Conservation (phyloP, 2,113 vertebrate species). For the Galemys pyrenaicus region DNA sequence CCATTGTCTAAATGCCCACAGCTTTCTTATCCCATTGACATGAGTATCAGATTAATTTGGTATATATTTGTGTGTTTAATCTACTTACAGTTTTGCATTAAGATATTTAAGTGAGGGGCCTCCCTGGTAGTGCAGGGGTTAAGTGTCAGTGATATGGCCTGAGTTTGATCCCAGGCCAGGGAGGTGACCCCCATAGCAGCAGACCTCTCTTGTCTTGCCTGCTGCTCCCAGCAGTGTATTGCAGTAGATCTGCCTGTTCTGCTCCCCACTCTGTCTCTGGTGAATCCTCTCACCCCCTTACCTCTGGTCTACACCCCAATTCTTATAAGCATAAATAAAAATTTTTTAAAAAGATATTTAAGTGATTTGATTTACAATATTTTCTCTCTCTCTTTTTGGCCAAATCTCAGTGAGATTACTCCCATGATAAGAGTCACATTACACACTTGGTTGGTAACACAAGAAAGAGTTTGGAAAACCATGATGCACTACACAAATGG, state of each 20-base stretch:
- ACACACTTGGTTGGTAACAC: background rate
- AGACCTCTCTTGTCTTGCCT: no score
- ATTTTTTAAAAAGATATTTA: background rate
- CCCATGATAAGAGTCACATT: background rate
- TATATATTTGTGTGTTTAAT: background rate
- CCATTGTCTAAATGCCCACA: background rate
- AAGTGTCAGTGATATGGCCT: no score
- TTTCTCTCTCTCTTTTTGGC: constrained; percentile 13
- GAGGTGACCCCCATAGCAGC: no score
- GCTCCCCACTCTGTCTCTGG: no score
- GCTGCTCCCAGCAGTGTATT: no score
- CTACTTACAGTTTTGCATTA: constrained; percentile 2
- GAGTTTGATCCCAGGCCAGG: no score
- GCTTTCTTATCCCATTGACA: background rate
- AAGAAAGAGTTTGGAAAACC: background rate
- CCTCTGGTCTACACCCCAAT: no score
- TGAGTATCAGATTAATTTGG: background rate
- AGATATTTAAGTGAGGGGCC: background rate
- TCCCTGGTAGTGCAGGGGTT: no score
- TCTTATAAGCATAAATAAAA: no score
- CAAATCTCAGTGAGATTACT: background rate
- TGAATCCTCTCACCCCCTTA: no score
- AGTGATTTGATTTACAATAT: background rate
- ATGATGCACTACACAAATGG: background rate
- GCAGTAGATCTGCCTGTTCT: no score